Conservation (phyloP, 2,888 invertebrate genomes). For the Loripinus fragilis region DNA sequence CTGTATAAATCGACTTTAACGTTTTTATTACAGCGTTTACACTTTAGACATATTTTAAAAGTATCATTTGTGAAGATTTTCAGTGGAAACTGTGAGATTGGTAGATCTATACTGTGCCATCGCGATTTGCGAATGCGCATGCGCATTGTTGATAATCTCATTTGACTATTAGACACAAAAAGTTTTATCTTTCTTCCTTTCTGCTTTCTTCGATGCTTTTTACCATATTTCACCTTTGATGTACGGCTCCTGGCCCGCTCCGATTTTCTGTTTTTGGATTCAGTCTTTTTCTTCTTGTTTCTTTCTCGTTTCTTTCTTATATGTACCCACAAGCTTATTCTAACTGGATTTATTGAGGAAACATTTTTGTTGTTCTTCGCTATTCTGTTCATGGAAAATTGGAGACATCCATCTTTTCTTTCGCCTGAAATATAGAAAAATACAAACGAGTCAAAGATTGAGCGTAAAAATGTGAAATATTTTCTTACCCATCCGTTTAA, state of each 20-base stretch:
- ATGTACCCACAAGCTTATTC: conserved; percentile 41
- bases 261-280: not conserved
- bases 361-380: not conserved
- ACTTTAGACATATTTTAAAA: conserved; percentile 45
- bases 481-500: too few relatives aligned
- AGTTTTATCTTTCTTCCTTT: conserved; percentile 43
- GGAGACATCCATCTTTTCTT: not conserved
- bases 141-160: conserved; percentile 42
- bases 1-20: conserved; percentile 42
- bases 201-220: not conserved
- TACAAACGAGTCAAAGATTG: too few relatives aligned
- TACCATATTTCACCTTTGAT: not conserved
- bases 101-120: conserved; percentile 50
- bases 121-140: conserved; percentile 36
- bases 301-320: conserved; percentile 21
- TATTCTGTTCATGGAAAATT: not conserved
- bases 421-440: conserved; percentile 7
- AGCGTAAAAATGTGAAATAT: too few relatives aligned
- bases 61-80: conserved; percentile 35
- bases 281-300: not conserved
- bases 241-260: not conserved
- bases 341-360: conserved; percentile 22
- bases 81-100: conserved; percentile 48
- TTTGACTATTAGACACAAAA: conserved; percentile 39
- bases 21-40: conserved; percentile 51